Evolutionary conservation across 2,113 vertebrate genomes (phyloP), one percentile per base, ranked within the genome.

Genomic region (Scomber scombrus): DNA sequence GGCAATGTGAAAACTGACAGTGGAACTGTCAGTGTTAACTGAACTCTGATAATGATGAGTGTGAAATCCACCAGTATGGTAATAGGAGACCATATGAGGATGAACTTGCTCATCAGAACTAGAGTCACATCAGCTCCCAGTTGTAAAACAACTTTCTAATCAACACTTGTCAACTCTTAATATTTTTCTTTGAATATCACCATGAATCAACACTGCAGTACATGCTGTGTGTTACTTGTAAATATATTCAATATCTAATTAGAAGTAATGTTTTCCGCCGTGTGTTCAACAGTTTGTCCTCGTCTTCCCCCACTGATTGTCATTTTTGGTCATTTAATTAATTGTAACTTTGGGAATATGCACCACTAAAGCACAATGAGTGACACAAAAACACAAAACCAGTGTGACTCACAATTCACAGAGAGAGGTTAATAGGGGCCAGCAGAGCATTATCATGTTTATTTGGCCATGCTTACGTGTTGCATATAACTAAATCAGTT

Each of bases 1-100:
- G 75, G 78, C 55, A 62, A 52, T 43, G 64, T 66, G 54, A 31
- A 71, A 77, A 74, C 52, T 78, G 85, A 84, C 70, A 75, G 57
- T 63, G 57, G 12, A 49, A 19, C 49, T 63, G 56, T 79, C 63
- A 71, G 60, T 54, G 66, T n/a, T 34, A 54, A 52, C 46, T 55
- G 56, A 75, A 52, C 78, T 81, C 61, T 81, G 58, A 47, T 64
- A 69, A 62, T 31, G 55, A 68, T 12, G 16, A n/a, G 51, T 66
- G 71, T 57, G 26, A 75, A 49, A 85, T 60, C 23, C 43, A 16
- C n/a, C 68, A 34, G 49, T 5, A 71, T 65, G 64, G 58, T 55
- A 34, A 16, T 52, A 50, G 29, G 49, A 61, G 34, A 65, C 34
- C 52, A 4, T 45, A 31, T 52, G 50, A 63, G 34, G 62, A 12